A percentile compares a stretch with the other conserved stretches of the same genome.
Evolutionary conservation across 2,797 vertebrate genomes (phyloP).

Genomic region (Sylvia borin): DNA sequence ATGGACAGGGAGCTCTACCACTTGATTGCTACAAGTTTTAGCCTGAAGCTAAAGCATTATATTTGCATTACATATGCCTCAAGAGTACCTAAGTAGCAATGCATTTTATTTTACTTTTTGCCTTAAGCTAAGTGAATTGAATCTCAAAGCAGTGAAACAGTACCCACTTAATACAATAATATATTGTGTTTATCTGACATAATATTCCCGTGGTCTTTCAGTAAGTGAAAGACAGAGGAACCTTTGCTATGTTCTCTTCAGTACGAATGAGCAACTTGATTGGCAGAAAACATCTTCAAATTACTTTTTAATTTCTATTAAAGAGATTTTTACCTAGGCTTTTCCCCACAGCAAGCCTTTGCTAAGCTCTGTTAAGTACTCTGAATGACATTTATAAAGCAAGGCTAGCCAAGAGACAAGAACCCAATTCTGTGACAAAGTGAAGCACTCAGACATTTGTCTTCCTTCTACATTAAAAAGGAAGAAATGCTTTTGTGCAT

Average conservation of each 20-base stretch:
- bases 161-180: conserved; percentile 19
- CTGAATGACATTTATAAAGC: conserved; percentile 21
- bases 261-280: neutral
- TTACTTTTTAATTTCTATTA: conserved; percentile 44
- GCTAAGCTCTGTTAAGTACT: conserved; percentile 24
- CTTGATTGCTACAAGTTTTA: conserved; percentile 50
- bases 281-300: conserved; percentile 30
- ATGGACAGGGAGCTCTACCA: conserved; percentile 17
- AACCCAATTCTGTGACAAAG: conserved; percentile 22
- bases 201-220: conserved; percentile 15
- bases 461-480: neutral
- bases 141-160: conserved; percentile 26
- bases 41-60: conserved; percentile 48
- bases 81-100: neutral
- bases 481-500: neutral
- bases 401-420: conserved; percentile 30
- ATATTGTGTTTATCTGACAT: conserved; percentile 1
- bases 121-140: conserved; percentile 32
- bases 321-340: conserved; percentile 26
- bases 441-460: neutral
- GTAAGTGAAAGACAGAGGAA: neutral
- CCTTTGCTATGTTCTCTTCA: neutral
- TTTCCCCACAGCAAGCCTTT: neutral
- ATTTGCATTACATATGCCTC: conserved; percentile 54
- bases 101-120: conserved; percentile 41